Evolutionary conservation across 2,797 vertebrate genomes (phyloP).

Genomic region (Megalops cyprinoides): DNA sequence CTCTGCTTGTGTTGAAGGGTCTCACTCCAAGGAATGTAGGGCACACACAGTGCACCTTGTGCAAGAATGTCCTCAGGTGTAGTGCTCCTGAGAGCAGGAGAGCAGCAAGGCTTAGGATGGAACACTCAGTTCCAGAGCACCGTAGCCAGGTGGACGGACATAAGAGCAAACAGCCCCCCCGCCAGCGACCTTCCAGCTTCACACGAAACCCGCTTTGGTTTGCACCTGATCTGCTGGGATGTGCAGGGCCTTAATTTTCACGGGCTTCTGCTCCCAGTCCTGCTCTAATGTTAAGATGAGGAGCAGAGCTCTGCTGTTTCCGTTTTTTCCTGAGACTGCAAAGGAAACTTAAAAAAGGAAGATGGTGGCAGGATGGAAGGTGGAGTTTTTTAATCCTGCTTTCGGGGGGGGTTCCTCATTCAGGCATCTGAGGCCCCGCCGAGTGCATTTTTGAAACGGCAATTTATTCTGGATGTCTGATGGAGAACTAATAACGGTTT

Average conservation of each 20-base stretch:
- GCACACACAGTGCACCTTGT: not conserved
- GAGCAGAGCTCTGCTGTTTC: not conserved
- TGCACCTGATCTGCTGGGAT: not conserved
- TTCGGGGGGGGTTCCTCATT: not conserved
- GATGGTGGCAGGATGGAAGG: not conserved
- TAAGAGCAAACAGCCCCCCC: not conserved
- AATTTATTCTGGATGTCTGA: conserved; percentile 7
- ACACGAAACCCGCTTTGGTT: not conserved
- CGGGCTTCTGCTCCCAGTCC: not conserved
- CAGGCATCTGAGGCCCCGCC: not conserved
- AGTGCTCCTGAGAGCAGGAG: not conserved
- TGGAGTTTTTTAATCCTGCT: not conserved
- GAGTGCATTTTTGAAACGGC: conserved; percentile 8
- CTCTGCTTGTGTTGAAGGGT: not conserved
- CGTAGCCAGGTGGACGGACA: not conserved
- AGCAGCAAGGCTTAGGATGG: not conserved
- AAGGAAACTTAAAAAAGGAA: not conserved
- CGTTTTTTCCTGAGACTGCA: not conserved
- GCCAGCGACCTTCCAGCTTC: not conserved
- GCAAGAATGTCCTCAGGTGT: too few relatives aligned
- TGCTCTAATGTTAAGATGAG: not conserved
- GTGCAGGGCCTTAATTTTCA: not conserved
- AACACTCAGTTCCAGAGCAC: not conserved
- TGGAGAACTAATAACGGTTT: conserved; percentile 20
- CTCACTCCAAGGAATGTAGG: not conserved